These are phyloP conservation scores for Patella ulyssiponensis DNA, from an alignment of 2,888 invertebrate genomes.

Conservation along the genomic window DNA sequence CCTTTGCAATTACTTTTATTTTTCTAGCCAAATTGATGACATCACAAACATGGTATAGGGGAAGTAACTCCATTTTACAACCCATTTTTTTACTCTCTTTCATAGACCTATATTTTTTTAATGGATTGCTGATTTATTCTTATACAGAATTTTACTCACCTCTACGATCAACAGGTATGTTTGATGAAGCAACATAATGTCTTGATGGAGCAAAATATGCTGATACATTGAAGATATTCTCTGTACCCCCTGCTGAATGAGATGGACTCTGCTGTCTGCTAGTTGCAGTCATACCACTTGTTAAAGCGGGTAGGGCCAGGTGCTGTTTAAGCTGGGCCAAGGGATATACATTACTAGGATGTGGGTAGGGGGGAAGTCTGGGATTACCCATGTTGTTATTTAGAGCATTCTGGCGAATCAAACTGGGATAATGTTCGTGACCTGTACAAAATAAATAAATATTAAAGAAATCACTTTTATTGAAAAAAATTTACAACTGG, in stretches of 20 bases:
- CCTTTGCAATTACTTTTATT: no score
- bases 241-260: conserved; percentile 76
- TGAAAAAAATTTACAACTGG: conserved; percentile 1
- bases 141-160: conserved; percentile 33
- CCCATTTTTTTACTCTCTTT: no score
- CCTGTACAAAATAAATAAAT: conserved; percentile 39
- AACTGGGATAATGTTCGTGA: conserved; percentile 61
- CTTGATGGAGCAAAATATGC: conserved; percentile 84
- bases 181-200: conserved; percentile 79
- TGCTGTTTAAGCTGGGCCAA: conserved; percentile 85
- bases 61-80: no score
- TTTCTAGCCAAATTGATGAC: no score
- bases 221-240: conserved; percentile 82
- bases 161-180: conserved; percentile 55
- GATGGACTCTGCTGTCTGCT: conserved; percentile 51
- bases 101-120: no score
- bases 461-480: background rate
- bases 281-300: conserved; percentile 36
- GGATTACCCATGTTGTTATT: conserved; percentile 79
- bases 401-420: conserved; percentile 65
- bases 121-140: no score
- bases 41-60: no score
- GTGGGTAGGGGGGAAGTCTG: conserved; percentile 90
- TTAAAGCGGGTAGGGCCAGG: conserved; percentile 54
- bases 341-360: conserved; percentile 85